Base-by-base conservation (phyloP, 2,888 invertebrate genomes). In the Rotaria socialis region DNA sequence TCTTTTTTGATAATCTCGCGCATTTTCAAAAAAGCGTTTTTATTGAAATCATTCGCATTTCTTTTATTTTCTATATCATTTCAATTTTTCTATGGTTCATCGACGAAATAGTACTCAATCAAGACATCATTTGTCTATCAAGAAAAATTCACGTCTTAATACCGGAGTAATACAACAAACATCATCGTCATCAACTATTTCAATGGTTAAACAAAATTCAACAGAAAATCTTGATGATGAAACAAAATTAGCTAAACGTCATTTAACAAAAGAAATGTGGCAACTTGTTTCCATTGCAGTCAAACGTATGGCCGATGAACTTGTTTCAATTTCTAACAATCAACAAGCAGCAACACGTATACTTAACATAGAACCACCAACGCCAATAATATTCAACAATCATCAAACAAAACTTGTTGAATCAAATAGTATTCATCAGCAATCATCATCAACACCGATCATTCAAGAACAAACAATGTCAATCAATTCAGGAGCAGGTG, bases 221-320 rank as follows among this genome's bases (percentile, higher is more conserved):
- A 16, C 67, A 27, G 75, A 75, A 27, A 80, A 47, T 80, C 47
- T 80, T 24, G 80, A 80, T 80, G 47, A 47, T 80, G 80, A 80
- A 80, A 47, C 80, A 2, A 47, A 47, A 47, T 80, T 80, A 47
- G 80, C 80, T 47, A 80, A 80, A 80, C 80, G 80, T 47, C 80
- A 80, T 80, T 80, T 80, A 80, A 80, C 80, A n/a, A 80, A 80
- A 80, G 80, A 80, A 80, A 80, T 80, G 47, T 80, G 80, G 80
- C 80, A 80, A 80, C n/a, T 80, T 22, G 80, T 80, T 80, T n/a
- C 47, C 10, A 80, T 80, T 14, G 80, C 80, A 47, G 80, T 80
- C 24, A 43, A 80, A 80, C 80, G 80, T 47, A 80, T 80, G 80
- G 47, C 80, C 11, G 80, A 80, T 80, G 80, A 80, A 47, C 80